These are phyloP conservation scores for Enoplosus armatus DNA, from an alignment of 2,797 vertebrate species.

Conservation along the genomic window DNA sequence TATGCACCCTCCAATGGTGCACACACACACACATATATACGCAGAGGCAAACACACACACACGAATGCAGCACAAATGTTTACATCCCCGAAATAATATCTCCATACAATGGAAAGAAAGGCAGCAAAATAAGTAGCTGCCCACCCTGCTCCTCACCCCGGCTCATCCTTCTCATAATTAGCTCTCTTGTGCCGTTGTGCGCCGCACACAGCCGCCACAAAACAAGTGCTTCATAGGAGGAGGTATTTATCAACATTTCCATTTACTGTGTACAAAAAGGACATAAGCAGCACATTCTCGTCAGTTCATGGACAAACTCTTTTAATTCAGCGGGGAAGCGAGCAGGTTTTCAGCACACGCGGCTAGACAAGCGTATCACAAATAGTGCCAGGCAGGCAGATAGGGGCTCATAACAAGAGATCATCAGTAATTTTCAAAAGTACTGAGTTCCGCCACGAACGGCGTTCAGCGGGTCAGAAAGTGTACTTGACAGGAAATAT, in stretches of 20 bases:
- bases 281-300: constrained; percentile 82
- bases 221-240: constrained; percentile 85
- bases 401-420: constrained; percentile 85
- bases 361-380: constrained; percentile 81
- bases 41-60: constrained; percentile 22
- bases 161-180: constrained; percentile 87
- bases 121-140: constrained; percentile 81
- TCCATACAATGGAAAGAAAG: constrained; percentile 84
- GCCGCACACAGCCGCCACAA: constrained; percentile 78
- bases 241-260: constrained; percentile 86
- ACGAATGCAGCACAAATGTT: constrained; percentile 68
- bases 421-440: constrained; percentile 88
- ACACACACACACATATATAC: constrained; percentile 38
- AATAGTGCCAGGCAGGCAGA: constrained; percentile 79
- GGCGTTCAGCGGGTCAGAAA: constrained; percentile 87
- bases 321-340: constrained; percentile 81
- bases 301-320: constrained; percentile 84
- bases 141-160: constrained; percentile 81
- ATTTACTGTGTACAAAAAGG: constrained; percentile 83
- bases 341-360: constrained; percentile 68
- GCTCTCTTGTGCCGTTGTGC: constrained; percentile 85
- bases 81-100: constrained; percentile 81
- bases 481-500: constrained; percentile 92
- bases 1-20: constrained; percentile 41
- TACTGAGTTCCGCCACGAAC: constrained; percentile 82